Evolutionary conservation across 2,797 vertebrate genomes (phyloP), one percentile per base, ranked within the genome.

Genomic region (Pseudochromis fuscus): DNA sequence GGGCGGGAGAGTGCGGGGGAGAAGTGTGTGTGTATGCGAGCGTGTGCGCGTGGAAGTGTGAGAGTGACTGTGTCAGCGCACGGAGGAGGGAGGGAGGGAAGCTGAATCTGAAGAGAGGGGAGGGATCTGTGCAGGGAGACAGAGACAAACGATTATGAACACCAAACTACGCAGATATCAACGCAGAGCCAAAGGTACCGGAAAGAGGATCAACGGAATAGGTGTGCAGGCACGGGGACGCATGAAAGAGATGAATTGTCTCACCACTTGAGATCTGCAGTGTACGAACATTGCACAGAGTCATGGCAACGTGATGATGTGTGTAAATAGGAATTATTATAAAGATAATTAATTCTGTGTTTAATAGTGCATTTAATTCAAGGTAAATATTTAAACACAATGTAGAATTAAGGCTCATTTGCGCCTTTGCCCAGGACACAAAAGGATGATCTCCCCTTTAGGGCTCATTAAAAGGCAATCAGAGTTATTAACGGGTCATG

Each of bases 111-210:
- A 19, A 46, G 80, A 78, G 77, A 74, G 44, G 83, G 88, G 81
- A 78, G 84, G 81, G 76, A 42, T 78, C 63, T 80, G 53, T 71
- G 75, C 73, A 78, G 75, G 50, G 89, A 90, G 83, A 86, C 79
- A 72, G 83, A 85, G 79, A 88, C 64, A 75, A 83, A 88, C 76
- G 87, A 88, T 85, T 82, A 79, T 79, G 85, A 76, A 73, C 67
- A 79, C 38, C 79, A 69, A 93, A 93, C 90, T 94, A 94, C 94
- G 93, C 93, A 95, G 87, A 92, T 91, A 91, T 88, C 45, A 92
- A 91, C 92, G 92, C 91, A 91, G 89, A 85, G 90, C 90, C 91
- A 85, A 88, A 91, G 89, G 84, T 87, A 93, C 94, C 93, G 94
- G 93, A 94, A 94, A 88, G 90, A 89, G 88, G 88, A 87, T 88